Conservation (phyloP, 2,113 vertebrate genomes). For the Alethe diademata region DNA sequence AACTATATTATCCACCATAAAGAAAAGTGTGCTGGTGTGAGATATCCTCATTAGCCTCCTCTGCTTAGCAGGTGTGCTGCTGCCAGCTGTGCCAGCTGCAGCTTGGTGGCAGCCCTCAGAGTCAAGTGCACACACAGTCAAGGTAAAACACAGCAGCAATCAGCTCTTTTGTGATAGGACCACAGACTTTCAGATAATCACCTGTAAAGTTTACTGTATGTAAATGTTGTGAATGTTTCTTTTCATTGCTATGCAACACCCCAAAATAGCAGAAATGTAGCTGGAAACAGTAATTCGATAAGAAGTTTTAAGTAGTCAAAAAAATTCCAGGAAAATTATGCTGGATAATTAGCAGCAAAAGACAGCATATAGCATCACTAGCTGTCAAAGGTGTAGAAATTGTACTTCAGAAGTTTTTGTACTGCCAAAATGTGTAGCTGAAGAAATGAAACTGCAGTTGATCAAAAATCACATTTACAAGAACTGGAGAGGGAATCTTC, state of each 20-base stretch:
- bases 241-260: not conserved
- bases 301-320: not conserved
- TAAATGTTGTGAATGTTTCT: not conserved
- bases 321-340: not conserved
- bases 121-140: not conserved
- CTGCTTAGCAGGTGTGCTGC: conserved; percentile 33
- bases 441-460: conserved; percentile 14
- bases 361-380: not conserved
- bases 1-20: not conserved
- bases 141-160: not conserved
- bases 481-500: conserved; percentile 41
- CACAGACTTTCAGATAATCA: not conserved
- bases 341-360: conserved; percentile 26
- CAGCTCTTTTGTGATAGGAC: not conserved
- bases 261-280: not conserved
- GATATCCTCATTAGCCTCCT: conserved; percentile 29
- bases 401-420: conserved; percentile 15
- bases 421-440: not conserved
- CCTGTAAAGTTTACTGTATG: not conserved
- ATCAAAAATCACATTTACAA: conserved; percentile 47
- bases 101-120: not conserved
- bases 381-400: not conserved
- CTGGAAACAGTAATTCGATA: not conserved
- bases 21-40: not conserved
- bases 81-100: conserved; percentile 33